Evolutionary conservation across 2,797 vertebrate species (phyloP).

Genomic region (Potorous gilbertii): DNA sequence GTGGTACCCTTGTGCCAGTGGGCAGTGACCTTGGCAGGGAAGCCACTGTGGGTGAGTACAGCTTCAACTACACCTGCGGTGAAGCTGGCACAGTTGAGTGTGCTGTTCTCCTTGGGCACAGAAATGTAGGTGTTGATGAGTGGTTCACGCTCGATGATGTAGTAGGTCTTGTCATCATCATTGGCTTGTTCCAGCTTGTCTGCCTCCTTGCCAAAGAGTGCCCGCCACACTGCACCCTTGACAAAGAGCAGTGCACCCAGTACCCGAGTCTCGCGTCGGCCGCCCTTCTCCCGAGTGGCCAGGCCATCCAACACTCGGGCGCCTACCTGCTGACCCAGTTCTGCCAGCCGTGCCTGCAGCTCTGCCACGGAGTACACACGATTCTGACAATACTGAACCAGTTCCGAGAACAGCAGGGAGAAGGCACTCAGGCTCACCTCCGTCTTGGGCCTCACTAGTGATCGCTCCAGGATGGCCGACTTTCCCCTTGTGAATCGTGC

Average conservation of each 20-base stretch:
- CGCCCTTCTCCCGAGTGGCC: conserved; percentile 93
- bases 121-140: conserved; percentile 96
- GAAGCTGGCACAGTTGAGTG: conserved; percentile 96
- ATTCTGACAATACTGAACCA: conserved; percentile 98
- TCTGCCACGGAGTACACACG: conserved; percentile 95
- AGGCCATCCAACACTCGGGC: conserved; percentile 92
- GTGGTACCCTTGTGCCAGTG: conserved; percentile 99
- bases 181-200: conserved; percentile 98
- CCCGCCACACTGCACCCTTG: conserved; percentile 94
- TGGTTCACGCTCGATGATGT: conserved; percentile 96
- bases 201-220: conserved; percentile 94
- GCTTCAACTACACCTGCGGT: conserved; percentile 95
- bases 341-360: conserved; percentile 93
- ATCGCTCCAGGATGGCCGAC: conserved; percentile 92
- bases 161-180: conserved; percentile 95
- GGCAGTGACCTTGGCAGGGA: conserved; percentile 95
- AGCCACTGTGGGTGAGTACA: conserved; percentile 93
- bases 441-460: conserved; percentile 90
- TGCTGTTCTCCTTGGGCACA: conserved; percentile 96
- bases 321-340: conserved; percentile 93
- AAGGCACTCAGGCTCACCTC: conserved; percentile 94
- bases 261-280: conserved; percentile 94
- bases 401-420: conserved; percentile 95
- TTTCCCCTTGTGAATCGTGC: conserved; percentile 95
- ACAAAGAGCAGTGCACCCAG: conserved; percentile 95